phyloP scores from a whole-genome alignment of 1,140 invertebrate species.

The Drosophila lowei region DNA sequence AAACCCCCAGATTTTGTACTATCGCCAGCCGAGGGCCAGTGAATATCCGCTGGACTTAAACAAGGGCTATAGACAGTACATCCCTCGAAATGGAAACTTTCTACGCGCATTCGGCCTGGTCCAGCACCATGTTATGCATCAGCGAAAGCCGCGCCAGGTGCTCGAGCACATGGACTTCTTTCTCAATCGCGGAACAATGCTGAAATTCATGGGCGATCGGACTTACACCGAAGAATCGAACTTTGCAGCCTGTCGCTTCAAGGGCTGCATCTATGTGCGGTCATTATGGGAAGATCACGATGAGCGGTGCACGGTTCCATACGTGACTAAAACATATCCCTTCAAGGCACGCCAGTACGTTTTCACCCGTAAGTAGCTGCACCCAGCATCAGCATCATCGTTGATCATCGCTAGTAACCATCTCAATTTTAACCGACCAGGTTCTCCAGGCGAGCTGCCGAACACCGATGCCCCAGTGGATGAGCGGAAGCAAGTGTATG shows the following conservation, averaged over 20 bases:
- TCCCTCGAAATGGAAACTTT: neutral
- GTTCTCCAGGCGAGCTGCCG: neutral
- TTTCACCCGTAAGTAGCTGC: conserved; percentile 19
- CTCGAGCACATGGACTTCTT: neutral
- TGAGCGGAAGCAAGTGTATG: conserved; percentile 16
- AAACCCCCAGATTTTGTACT: neutral
- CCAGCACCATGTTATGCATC: neutral
- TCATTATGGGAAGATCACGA: fast-evolving
- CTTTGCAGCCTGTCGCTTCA: conserved; percentile 11
- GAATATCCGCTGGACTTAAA: conserved; percentile 15
- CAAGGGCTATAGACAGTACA: neutral
- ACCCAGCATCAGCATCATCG: no score
- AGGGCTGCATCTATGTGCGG: conserved; percentile 24
- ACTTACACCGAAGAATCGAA: no score
- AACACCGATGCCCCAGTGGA: conserved; percentile 1
- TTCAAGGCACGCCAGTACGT: conserved; percentile 16
- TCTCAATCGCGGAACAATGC: neutral
- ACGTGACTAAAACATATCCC: no score
- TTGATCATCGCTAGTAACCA: neutral
- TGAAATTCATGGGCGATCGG: neutral
- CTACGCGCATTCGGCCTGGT: neutral
- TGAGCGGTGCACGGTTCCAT: fast-evolving
- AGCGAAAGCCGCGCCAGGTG: neutral
- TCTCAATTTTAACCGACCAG: neutral
- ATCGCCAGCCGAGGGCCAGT: neutral